Evolutionary conservation across 2,113 vertebrate species (phyloP).

Genomic region (Poeciliopsis occidentalis): DNA sequence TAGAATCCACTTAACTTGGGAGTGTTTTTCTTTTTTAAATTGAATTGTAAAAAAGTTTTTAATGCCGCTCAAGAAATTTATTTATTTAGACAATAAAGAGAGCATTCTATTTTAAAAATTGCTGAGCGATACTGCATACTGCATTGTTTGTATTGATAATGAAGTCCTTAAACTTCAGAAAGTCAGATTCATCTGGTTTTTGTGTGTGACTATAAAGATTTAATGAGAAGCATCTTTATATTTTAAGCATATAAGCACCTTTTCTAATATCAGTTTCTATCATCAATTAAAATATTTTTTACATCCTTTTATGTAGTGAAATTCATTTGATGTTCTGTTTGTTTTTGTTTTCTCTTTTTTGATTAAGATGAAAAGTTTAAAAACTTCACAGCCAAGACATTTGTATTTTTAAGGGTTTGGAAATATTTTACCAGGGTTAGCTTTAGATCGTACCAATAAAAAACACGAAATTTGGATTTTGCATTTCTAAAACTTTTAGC

Average conservation of each 20-base stretch:
- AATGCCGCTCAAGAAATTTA: background rate
- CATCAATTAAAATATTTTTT: background rate
- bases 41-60: background rate
- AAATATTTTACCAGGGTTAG: fast-evolving
- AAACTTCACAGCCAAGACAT: background rate
- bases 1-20: background rate
- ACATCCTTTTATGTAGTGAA: background rate
- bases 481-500: background rate
- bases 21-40: too few species aligned
- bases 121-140: background rate
- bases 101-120: background rate
- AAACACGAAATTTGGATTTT: background rate
- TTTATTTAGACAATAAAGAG: background rate
- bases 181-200: background rate
- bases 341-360: too few species aligned
- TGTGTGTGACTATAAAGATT: too few species aligned
- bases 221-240: too few species aligned
- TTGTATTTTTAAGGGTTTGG: background rate
- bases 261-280: background rate
- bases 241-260: background rate
- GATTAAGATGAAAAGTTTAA: too few species aligned
- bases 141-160: background rate
- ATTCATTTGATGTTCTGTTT: too few species aligned
- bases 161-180: background rate
- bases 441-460: background rate